A percentile compares a stretch with the other conserved stretches of the same genome.
Conservation (phyloP, 2,888 invertebrate genomes). For the Pyrochroa serraticornis region DNA sequence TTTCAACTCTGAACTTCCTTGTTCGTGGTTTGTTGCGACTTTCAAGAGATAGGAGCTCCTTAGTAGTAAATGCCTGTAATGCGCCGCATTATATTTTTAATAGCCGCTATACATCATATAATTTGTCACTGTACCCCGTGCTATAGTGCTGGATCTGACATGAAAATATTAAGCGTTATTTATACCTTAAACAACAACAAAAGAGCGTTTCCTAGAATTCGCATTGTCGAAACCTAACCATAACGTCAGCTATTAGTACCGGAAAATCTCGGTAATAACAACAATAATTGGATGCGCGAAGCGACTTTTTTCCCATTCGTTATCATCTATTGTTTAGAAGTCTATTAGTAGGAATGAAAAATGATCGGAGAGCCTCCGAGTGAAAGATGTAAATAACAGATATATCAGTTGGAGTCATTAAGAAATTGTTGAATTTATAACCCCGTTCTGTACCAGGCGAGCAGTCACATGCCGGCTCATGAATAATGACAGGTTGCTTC, state of each 20-base stretch:
- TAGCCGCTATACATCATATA: conserved; percentile 30
- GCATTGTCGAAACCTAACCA: no score
- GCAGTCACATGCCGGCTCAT: conserved; percentile 36
- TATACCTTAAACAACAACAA: no score
- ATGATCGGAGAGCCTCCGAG: conserved; percentile 33
- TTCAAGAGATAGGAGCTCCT: conserved; percentile 33
- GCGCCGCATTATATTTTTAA: conserved; percentile 36
- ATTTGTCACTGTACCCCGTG: conserved; percentile 34
- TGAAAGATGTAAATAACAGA: conserved; percentile 42
- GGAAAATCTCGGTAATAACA: no score
- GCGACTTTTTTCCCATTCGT: no score
- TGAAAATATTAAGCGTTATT: conserved; percentile 7
- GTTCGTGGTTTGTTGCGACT: conserved; percentile 33
- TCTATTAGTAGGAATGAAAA: conserved; percentile 38
- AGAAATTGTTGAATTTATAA: conserved; percentile 44
- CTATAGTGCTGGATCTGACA: conserved; percentile 1
- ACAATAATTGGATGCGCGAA: no score
- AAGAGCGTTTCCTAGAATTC: no score
- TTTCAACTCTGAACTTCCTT: conserved; percentile 28
- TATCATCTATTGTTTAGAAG: conserved; percentile 2
- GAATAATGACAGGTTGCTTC: conserved; percentile 45
- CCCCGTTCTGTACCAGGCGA: conserved; percentile 38
- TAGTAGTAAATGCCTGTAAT: conserved; percentile 36
- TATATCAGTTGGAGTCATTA: conserved; percentile 42
- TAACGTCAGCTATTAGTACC: no score